phyloP scores from a whole-genome alignment of 2,113 vertebrate species.

The Orientallactaga bullata region DNA sequence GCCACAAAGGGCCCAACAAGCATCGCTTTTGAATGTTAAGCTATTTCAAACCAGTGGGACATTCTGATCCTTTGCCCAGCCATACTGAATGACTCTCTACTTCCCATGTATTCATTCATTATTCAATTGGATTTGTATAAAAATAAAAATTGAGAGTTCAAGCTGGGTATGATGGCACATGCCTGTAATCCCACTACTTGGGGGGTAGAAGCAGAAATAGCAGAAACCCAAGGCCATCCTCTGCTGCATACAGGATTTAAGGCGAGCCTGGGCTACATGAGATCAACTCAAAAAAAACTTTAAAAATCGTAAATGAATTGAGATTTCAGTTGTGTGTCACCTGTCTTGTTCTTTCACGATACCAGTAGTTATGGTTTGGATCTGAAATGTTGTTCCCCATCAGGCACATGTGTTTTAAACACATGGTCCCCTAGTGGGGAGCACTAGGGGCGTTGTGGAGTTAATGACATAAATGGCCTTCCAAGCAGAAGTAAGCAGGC shows the following conservation, averaged over 20 bases:
- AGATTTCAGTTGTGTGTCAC: background rate
- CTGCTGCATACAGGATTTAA: too few species aligned
- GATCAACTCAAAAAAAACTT: background rate
- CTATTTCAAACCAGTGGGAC: background rate
- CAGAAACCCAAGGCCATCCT: too few species aligned
- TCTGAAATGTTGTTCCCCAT: too few species aligned
- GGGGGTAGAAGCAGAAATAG: too few species aligned
- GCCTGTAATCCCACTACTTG: too few species aligned
- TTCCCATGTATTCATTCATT: constrained; percentile 48
- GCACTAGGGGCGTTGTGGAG: too few species aligned
- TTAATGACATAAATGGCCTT: background rate
- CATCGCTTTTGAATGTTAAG: background rate
- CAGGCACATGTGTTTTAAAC: too few species aligned
- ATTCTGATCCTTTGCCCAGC: background rate
- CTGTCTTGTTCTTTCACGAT: background rate
- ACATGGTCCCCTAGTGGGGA: too few species aligned
- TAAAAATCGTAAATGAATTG: background rate
- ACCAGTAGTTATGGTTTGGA: too few species aligned
- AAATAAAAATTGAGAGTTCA: constrained; percentile 47
- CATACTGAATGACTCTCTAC: background rate
- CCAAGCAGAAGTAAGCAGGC: background rate
- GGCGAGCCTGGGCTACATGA: background rate
- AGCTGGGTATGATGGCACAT: background rate
- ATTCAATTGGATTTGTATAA: constrained; percentile 70
- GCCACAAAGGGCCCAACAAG: background rate